phyloP scores from a whole-genome alignment of 2,888 invertebrate genomes.

The Urechis unicinctus region DNA sequence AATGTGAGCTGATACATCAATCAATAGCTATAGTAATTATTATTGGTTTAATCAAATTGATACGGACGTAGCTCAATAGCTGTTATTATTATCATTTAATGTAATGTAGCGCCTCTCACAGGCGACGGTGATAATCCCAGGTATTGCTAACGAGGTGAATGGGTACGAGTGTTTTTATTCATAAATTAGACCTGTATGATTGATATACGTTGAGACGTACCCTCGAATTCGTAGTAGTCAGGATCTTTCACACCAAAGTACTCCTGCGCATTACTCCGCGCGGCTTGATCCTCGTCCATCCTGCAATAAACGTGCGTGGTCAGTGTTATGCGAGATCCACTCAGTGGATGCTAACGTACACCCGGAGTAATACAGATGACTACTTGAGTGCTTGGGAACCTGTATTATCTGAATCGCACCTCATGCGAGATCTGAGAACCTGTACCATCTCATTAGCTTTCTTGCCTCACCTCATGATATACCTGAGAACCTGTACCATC shows the following conservation, averaged over 20 bases:
- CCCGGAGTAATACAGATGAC: no score
- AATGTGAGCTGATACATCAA: conserved; percentile 71
- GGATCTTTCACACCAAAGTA: conserved; percentile 46
- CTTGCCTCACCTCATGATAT: conserved; percentile 25
- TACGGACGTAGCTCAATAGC: neutral
- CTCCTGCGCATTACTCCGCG: conserved; percentile 42
- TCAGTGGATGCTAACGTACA: neutral
- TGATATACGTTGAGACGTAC: conserved; percentile 12
- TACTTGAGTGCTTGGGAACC: no score
- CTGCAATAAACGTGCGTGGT: conserved; percentile 19
- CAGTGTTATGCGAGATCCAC: neutral
- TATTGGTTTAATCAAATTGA: neutral
- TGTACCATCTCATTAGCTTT: conserved; percentile 24
- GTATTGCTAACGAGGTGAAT: no score
- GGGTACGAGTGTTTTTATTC: neutral
- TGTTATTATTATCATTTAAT: no score
- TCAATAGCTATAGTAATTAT: neutral
- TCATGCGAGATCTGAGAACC: conserved; percentile 24
- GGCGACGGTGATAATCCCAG: no score
- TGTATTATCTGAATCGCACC: no score
- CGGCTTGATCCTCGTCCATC: conserved; percentile 48
- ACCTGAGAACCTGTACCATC: no score
- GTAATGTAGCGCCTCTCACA: no score
- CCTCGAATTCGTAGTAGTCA: conserved; percentile 55
- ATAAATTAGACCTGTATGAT: neutral